These are phyloP conservation scores for Drosophila repleta DNA, from an alignment of 1,140 invertebrate genomes.

Conservation along the genomic window DNA sequence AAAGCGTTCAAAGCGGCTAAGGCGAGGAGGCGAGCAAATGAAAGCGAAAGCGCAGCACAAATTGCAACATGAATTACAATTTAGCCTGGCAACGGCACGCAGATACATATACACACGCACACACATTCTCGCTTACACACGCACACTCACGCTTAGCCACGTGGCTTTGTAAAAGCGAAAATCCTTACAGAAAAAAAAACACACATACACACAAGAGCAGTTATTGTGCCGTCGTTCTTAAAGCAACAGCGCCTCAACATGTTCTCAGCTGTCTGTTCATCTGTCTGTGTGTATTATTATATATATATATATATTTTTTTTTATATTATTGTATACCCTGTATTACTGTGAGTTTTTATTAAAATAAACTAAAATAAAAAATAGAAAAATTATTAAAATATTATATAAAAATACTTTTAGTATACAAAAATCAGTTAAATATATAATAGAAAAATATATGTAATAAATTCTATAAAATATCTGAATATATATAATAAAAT, in stretches of 20 bases:
- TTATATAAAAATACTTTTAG: neutral
- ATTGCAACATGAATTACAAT: conserved; percentile 77
- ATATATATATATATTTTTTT: neutral
- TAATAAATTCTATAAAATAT: neutral
- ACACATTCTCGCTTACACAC: too few relatives aligned
- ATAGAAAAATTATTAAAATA: neutral
- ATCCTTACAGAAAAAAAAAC: conserved; percentile 21
- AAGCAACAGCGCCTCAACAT: conserved; percentile 21
- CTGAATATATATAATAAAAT: neutral
- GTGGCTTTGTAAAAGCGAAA: conserved; percentile 26
- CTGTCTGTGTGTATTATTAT: conserved; percentile 20
- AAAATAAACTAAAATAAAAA: neutral
- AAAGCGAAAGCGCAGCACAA: conserved; percentile 71
- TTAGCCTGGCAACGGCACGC: conserved; percentile 34
- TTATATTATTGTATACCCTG: conserved; percentile 23
- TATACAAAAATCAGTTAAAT: neutral
- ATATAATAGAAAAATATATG: neutral
- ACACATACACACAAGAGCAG: conserved; percentile 25
- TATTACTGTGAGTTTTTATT: neutral
- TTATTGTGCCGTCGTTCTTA: conserved; percentile 39
- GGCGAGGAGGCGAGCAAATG: conserved; percentile 12
- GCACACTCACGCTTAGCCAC: conserved; percentile 1
- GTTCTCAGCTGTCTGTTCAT: conserved; percentile 19
- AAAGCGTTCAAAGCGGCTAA: conserved; percentile 6
- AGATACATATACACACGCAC: neutral